These are phyloP conservation scores for Apoderus coryli DNA, from an alignment of 2,888 invertebrate genomes.

Conservation along the genomic window DNA sequence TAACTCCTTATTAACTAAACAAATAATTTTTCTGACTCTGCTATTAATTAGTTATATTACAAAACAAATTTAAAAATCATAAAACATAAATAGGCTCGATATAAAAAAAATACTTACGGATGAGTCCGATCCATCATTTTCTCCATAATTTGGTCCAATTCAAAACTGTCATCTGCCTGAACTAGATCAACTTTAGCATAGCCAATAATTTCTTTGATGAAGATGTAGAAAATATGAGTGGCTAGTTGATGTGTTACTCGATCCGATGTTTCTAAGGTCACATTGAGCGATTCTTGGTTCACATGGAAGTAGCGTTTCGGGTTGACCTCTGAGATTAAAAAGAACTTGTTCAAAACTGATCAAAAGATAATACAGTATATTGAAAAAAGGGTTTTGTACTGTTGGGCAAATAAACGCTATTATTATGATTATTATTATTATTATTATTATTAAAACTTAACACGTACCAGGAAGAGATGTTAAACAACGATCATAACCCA, in stretches of 20 bases:
- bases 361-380: too few species aligned
- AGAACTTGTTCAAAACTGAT: too few species aligned
- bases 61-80: too few species aligned
- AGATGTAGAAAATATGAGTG: slow-evolving; percentile 43
- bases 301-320: slow-evolving; percentile 34
- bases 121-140: too few species aligned
- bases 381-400: too few species aligned
- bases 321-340: slow-evolving; percentile 32
- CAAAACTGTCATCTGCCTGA: slow-evolving; percentile 33
- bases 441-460: neutral
- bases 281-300: slow-evolving; percentile 30
- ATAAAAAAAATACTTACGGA: too few species aligned
- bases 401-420: too few species aligned
- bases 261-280: slow-evolving; percentile 38
- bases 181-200: slow-evolving; percentile 33
- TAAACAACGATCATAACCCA: slow-evolving; percentile 11
- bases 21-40: too few species aligned
- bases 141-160: slow-evolving; percentile 27
- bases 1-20: too few species aligned
- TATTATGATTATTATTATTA: too few species aligned
- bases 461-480: slow-evolving; percentile 9
- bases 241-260: slow-evolving; percentile 41
- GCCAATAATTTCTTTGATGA: slow-evolving; percentile 35
- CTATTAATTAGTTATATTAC: too few species aligned
- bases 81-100: too few species aligned